Evolutionary conservation across 2,797 vertebrate species (phyloP).

Genomic region (Discoglossus pictus): DNA sequence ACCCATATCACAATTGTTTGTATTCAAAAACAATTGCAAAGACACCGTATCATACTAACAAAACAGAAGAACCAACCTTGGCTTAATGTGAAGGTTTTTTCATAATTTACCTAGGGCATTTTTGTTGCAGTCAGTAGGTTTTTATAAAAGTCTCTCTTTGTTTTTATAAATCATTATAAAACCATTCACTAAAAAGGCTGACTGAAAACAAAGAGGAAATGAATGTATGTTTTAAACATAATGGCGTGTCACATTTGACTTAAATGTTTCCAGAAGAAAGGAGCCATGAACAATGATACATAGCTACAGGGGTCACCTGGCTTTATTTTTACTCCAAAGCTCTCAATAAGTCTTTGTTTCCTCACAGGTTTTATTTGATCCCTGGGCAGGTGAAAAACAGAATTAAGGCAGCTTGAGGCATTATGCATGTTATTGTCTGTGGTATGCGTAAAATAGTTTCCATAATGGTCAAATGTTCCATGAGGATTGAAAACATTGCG

Average conservation of each 20-base stretch:
- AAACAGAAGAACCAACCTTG: too few species aligned
- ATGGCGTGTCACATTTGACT: background rate
- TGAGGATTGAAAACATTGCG: background rate
- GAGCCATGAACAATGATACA: conserved; percentile 3
- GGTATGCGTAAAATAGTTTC: background rate
- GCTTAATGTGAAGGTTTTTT: too few species aligned
- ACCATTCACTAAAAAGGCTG: too few species aligned
- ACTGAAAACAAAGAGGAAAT: too few species aligned
- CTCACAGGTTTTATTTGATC: background rate
- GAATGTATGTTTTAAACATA: too few species aligned
- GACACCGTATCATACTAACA: too few species aligned
- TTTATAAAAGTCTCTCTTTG: too few species aligned
- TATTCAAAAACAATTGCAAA: too few species aligned
- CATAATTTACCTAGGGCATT: too few species aligned
- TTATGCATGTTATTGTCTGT: background rate
- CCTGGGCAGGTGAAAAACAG: background rate
- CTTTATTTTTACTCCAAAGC: background rate
- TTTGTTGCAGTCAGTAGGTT: too few species aligned
- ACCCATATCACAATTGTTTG: too few species aligned
- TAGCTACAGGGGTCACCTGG: background rate
- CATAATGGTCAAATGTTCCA: background rate
- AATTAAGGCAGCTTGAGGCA: background rate
- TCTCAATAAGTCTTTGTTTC: background rate
- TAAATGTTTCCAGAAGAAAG: background rate
- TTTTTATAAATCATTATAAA: too few species aligned